Percentiles rank a stretch among this genome's conserved stretches.
Conservation (phyloP, 1,140 invertebrate genomes). For the Papilio dardanus region DNA sequence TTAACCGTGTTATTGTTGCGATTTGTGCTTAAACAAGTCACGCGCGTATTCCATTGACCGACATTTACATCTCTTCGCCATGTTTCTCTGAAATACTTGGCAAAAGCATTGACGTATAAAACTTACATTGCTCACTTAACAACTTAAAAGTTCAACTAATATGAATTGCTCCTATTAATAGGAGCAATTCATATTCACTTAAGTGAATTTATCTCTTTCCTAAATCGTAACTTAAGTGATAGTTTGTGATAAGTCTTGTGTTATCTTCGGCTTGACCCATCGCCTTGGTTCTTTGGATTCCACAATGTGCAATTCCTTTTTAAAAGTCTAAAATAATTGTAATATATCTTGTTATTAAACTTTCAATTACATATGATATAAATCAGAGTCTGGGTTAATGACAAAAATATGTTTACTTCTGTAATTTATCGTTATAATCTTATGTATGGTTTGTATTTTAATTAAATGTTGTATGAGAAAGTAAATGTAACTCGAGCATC, state of each 20-base stretch:
- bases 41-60: constrained; percentile 25
- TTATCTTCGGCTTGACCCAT: too few relatives aligned
- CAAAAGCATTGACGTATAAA: neutral
- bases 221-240: too few relatives aligned
- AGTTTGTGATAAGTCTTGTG: too few relatives aligned
- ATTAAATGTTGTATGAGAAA: constrained; percentile 13
- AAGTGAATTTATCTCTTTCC: too few relatives aligned
- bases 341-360: neutral
- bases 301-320: too few relatives aligned
- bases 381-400: neutral
- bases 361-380: neutral
- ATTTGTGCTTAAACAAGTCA: constrained; percentile 22
- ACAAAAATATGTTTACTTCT: neutral
- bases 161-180: neutral
- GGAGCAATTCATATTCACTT: too few relatives aligned
- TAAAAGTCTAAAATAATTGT: too few relatives aligned
- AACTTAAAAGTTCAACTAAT: neutral
- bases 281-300: too few relatives aligned
- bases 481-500: constrained; percentile 26
- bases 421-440: neutral
- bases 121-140: neutral
- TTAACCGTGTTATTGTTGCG: constrained; percentile 20
- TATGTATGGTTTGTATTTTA: neutral
- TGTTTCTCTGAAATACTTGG: constrained; percentile 15
- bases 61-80: constrained; percentile 14